Conservation (phyloP, 2,888 invertebrate genomes). For the Eudasyphora cyanicolor region DNA sequence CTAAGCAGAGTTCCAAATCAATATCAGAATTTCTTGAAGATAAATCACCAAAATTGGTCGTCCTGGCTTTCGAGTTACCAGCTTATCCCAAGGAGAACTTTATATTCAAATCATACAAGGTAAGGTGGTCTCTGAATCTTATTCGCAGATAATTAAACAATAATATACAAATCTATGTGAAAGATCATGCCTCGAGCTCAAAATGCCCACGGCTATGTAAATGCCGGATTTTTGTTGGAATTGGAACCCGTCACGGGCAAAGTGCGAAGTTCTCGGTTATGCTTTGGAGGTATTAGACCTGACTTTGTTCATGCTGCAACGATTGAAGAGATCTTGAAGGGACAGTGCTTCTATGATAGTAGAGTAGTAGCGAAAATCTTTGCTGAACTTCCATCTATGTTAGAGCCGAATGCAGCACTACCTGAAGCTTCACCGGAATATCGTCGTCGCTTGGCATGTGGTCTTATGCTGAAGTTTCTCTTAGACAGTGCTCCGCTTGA, state of each 20-base stretch:
- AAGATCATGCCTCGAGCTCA: constrained; percentile 87
- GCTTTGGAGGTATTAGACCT: constrained; percentile 84
- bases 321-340: constrained; percentile 81
- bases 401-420: constrained; percentile 83
- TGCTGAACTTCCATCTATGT: constrained; percentile 81
- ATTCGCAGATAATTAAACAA: not conserved
- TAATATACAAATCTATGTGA: constrained; percentile 58
- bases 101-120: constrained; percentile 66
- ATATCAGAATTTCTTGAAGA: constrained; percentile 53
- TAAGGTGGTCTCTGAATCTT: not conserved
- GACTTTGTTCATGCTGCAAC: constrained; percentile 81
- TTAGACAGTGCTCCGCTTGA: constrained; percentile 82
- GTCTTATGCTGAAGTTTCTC: constrained; percentile 88
- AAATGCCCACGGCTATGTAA: constrained; percentile 88
- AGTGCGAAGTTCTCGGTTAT: constrained; percentile 80
- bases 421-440: constrained; percentile 86
- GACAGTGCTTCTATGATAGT: constrained; percentile 80
- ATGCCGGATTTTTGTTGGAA: constrained; percentile 86
- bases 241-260: constrained; percentile 80
- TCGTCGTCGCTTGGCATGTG: constrained; percentile 85
- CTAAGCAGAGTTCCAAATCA: constrained; percentile 50
- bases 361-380: constrained; percentile 81
- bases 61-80: constrained; percentile 61
- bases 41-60: constrained; percentile 42
- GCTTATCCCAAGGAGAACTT: constrained; percentile 64